Evolutionary conservation across 2,797 vertebrate genomes (phyloP).

Genomic region (Octomys mimax): DNA sequence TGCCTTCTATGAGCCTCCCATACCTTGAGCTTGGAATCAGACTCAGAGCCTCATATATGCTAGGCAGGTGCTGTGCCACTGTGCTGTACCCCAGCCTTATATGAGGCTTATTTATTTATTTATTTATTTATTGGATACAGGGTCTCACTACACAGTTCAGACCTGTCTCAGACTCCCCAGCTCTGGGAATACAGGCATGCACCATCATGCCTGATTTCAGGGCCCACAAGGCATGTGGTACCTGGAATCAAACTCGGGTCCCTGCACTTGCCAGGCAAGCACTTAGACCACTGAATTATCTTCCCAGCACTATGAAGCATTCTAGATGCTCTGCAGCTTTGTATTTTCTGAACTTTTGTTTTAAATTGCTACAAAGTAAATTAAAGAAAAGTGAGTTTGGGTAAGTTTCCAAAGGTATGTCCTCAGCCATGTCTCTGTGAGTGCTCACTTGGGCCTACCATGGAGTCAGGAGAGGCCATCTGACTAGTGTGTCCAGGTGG

Average conservation of each 20-base stretch:
- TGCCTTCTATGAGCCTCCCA: not conserved
- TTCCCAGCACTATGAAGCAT: not conserved
- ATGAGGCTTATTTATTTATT: no score
- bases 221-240: no score
- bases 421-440: not conserved
- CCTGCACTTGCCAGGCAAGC: no score
- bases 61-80: not conserved
- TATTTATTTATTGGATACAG: no score
- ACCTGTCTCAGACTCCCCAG: no score
- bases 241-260: no score
- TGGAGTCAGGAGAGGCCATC: not conserved
- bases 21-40: not conserved
- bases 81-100: no score
- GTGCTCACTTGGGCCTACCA: not conserved
- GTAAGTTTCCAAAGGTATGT: rapidly evolving
- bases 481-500: not conserved
- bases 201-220: no score
- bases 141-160: no score
- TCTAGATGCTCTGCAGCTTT: not conserved
- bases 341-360: not conserved
- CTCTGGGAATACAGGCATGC: no score
- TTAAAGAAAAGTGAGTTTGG: not conserved
- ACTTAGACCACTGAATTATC: no score
- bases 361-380: not conserved
- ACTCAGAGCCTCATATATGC: not conserved